Percentiles rank a stretch among this genome's conserved stretches.
Conservation (phyloP, 2,888 invertebrate species). For the Pheosia tremula region DNA sequence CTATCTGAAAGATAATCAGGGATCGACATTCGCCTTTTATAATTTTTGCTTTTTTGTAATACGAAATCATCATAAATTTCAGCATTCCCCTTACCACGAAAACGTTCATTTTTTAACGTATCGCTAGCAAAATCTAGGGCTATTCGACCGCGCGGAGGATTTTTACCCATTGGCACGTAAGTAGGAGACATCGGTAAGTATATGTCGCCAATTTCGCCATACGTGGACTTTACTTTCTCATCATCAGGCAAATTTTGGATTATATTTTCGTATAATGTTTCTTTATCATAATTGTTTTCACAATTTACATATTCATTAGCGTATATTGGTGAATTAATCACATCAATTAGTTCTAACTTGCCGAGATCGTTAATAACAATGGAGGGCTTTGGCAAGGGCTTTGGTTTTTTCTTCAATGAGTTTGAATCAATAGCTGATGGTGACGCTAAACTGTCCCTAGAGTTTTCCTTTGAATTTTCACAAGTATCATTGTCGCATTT, state of each 20-base stretch:
- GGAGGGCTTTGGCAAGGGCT: conserved; percentile 42
- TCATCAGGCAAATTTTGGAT: conserved; percentile 51
- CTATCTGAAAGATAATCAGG: conserved; percentile 33
- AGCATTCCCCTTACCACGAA: conserved; percentile 8
- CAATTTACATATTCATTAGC: conserved; percentile 17
- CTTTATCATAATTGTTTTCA: conserved; percentile 10
- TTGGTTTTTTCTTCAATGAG: conserved; percentile 44
- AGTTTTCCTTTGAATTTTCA: conserved; percentile 19
- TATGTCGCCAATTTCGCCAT: conserved; percentile 4
- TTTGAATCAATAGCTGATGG: conserved; percentile 6
- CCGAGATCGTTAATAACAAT: conserved; percentile 2
- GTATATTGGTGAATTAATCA: conserved; percentile 18
- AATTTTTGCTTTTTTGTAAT: conserved; percentile 8
- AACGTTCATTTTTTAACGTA: neutral
- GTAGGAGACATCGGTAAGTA: conserved; percentile 9
- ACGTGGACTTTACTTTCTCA: conserved; percentile 42
- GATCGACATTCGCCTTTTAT: conserved; percentile 30
- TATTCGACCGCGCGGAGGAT: neutral
- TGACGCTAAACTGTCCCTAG: conserved; percentile 15
- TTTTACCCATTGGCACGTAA: neutral
- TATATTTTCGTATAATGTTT: conserved; percentile 29
- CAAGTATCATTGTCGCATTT: conserved; percentile 6
- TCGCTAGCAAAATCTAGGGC: neutral
- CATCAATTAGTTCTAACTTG: neutral
- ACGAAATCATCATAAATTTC: conserved; percentile 10